phyloP scores from a whole-genome alignment of 2,113 vertebrate species.

The Cinclus cinclus region DNA sequence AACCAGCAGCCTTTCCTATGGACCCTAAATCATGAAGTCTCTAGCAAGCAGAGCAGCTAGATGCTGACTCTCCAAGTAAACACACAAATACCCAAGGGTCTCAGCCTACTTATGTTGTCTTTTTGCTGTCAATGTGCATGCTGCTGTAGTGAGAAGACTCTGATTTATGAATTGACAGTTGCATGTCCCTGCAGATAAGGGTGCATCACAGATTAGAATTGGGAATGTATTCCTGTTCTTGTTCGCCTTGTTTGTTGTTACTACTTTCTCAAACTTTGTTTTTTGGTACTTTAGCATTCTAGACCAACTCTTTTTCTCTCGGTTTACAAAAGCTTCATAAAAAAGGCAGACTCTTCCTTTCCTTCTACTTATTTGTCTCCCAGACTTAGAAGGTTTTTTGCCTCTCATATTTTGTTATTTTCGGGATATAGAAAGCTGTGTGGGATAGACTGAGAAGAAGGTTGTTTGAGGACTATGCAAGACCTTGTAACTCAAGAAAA shows the following conservation, averaged over 20 bases:
- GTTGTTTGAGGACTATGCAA: neutral
- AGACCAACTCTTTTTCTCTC: neutral
- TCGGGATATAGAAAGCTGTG: neutral
- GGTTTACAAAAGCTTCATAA: neutral
- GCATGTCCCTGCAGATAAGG: neutral
- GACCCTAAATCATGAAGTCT: neutral
- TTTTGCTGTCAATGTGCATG: conserved; percentile 12
- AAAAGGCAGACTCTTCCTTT: neutral
- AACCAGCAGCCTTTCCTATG: neutral
- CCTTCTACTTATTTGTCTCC: neutral
- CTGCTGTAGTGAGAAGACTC: neutral
- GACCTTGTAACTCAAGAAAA: neutral
- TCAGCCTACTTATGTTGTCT: neutral
- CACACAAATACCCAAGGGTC: conserved; percentile 10
- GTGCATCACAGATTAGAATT: neutral
- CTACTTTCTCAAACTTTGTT: neutral
- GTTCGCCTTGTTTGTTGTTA: neutral
- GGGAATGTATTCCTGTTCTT: neutral
- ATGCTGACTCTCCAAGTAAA: neutral
- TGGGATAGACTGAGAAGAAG: neutral
- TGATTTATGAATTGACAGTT: conserved; percentile 35
- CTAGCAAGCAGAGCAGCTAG: neutral
- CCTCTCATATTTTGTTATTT: neutral
- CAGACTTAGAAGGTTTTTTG: neutral
- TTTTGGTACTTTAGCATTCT: neutral